phyloP scores from a whole-genome alignment of 2,888 invertebrate species.

The Pollenia angustigena region DNA sequence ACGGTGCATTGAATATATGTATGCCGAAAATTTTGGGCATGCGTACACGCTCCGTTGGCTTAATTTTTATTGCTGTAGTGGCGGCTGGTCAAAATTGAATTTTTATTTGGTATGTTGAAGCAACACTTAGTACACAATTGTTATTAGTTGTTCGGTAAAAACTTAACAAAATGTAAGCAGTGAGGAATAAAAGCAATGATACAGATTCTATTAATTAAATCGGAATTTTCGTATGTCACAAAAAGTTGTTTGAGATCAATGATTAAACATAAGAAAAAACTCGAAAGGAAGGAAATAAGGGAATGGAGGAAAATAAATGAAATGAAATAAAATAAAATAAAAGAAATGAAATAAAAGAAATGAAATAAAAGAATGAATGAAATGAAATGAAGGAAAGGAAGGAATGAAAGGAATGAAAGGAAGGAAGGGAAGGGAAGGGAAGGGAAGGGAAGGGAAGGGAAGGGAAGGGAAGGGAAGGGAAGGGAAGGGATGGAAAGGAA shows the following conservation, averaged over 20 bases:
- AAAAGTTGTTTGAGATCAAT: neutral
- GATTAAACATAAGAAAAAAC: too few relatives aligned
- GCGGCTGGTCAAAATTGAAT: constrained; percentile 57
- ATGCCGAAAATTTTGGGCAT: constrained; percentile 71
- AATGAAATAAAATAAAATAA: neutral
- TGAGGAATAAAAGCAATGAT: neutral
- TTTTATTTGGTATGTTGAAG: constrained; percentile 68
- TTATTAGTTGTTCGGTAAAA: constrained; percentile 67
- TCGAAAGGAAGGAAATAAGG: neutral
- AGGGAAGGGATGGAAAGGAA: neutral
- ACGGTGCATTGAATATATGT: constrained; percentile 66
- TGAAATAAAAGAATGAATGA: neutral
- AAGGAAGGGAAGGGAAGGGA: neutral
- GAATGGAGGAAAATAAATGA: neutral
- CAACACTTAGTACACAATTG: constrained; percentile 69
- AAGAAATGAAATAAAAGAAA: neutral
- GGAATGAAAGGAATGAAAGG: neutral
- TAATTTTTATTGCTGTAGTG: constrained; percentile 18
- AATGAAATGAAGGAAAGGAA: neutral
- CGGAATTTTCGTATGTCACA: constrained; percentile 51
- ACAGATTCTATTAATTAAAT: constrained; percentile 53
- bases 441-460: neutral
- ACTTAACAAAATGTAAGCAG: constrained; percentile 26
- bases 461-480: neutral
- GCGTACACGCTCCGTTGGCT: constrained; percentile 60